Conservation (phyloP, 2,113 vertebrate genomes). For the Burhinus bistriatus region DNA sequence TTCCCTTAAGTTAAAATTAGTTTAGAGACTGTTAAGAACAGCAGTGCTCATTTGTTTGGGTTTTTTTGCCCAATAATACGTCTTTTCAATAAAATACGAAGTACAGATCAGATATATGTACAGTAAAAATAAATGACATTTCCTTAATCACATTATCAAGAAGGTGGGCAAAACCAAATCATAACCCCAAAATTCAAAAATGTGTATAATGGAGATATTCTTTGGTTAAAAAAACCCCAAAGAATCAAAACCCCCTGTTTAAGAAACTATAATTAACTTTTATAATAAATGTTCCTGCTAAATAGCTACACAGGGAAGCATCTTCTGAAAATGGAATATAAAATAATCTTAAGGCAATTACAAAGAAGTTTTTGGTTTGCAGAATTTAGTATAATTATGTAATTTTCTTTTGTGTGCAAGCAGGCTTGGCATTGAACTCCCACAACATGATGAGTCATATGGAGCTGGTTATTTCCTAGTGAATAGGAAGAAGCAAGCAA, state of each 20-base stretch:
- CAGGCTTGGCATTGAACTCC: slow-evolving; percentile 49
- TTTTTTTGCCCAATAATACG: not conserved
- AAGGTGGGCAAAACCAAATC: not conserved
- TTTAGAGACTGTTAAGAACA: not conserved
- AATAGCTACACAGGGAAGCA: slow-evolving; percentile 21
- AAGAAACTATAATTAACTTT: slow-evolving; percentile 46
- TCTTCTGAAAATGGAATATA: slow-evolving; percentile 26
- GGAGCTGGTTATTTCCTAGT: slow-evolving; percentile 44
- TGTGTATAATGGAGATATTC: not conserved
- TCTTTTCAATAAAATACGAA: not conserved
- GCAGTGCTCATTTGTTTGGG: not conserved
- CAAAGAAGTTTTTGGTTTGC: slow-evolving; percentile 46
- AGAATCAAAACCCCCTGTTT: not conserved
- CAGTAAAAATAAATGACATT: not conserved
- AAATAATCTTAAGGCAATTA: slow-evolving; percentile 52
- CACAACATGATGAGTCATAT: slow-evolving; percentile 44
- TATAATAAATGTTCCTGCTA: slow-evolving; percentile 40
- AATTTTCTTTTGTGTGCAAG: slow-evolving; percentile 61
- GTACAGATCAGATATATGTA: not conserved
- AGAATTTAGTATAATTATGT: slow-evolving; percentile 51
- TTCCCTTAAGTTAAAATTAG: not conserved
- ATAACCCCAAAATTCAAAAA: not conserved
- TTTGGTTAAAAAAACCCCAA: not conserved
- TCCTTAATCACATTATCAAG: not conserved
- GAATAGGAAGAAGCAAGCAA: slow-evolving; percentile 30